phyloP scores from a whole-genome alignment of 2,113 vertebrate species.

The Odontesthes bonariensis region DNA sequence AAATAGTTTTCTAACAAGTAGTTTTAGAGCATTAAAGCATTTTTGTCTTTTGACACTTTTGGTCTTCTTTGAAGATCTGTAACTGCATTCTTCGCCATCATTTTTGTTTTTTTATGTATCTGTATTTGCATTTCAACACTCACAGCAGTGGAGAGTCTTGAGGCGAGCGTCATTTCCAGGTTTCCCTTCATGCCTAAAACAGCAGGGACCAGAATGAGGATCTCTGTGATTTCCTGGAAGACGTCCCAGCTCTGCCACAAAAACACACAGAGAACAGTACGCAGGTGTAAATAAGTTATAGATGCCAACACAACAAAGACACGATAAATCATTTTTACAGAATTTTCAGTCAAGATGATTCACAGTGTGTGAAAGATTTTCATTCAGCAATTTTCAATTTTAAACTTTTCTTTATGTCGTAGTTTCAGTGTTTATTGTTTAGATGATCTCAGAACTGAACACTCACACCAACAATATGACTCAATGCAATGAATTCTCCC shows the following conservation, averaged over 20 bases:
- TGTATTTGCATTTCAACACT: constrained; percentile 31
- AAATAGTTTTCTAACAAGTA: neutral
- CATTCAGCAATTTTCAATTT: neutral
- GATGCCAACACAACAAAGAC: neutral
- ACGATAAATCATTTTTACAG: neutral
- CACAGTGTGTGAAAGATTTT: neutral
- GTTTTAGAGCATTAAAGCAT: neutral
- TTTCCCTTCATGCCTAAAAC: constrained; percentile 96
- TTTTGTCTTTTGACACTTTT: too few species aligned
- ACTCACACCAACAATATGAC: neutral
- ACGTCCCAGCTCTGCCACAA: constrained; percentile 89
- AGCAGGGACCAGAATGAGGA: constrained; percentile 92
- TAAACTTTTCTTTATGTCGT: neutral
- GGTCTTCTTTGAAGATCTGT: too few species aligned
- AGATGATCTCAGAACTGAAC: neutral
- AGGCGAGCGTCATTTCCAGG: constrained; percentile 96
- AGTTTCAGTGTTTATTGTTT: neutral
- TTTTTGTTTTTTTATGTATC: neutral
- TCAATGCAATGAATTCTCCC: neutral
- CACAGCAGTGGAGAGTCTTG: constrained; percentile 94
- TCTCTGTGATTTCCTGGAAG: constrained; percentile 87
- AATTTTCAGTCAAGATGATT: neutral
- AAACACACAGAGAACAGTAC: constrained; percentile 20
- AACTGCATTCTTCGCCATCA: neutral
- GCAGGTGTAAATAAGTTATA: neutral